Evolutionary conservation across 1,140 invertebrate species (phyloP).

Genomic region (Drosophila grimshawi): DNA sequence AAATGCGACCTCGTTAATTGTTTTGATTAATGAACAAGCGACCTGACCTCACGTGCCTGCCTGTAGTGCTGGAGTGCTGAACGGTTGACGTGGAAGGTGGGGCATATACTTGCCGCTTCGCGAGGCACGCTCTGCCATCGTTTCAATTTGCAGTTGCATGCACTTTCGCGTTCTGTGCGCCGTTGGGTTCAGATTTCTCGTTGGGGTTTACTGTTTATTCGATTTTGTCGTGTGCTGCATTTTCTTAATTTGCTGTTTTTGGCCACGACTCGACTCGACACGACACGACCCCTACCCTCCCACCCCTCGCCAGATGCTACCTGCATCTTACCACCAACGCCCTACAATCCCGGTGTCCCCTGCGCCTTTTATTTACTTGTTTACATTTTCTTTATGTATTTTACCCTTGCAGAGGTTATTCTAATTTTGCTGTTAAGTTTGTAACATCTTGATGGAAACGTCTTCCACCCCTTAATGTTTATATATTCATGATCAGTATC

Average conservation of each 20-base stretch:
- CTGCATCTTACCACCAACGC: too few species aligned
- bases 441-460: too few species aligned
- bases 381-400: slow-evolving; percentile 60
- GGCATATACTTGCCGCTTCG: slow-evolving; percentile 5
- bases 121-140: slow-evolving; percentile 45
- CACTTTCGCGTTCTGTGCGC: slow-evolving; percentile 15
- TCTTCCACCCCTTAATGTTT: too few species aligned
- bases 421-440: too few species aligned
- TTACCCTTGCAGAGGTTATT: background rate
- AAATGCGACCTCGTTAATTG: slow-evolving; percentile 82
- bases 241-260: slow-evolving; percentile 76
- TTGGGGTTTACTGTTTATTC: slow-evolving; percentile 66
- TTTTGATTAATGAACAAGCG: slow-evolving; percentile 79
- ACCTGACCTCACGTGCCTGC: slow-evolving; percentile 70
- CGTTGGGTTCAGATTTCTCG: slow-evolving; percentile 1
- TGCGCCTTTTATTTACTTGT: slow-evolving; percentile 63
- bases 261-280: background rate
- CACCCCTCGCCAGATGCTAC: background rate
- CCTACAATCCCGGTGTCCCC: background rate
- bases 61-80: background rate
- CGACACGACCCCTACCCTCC: background rate
- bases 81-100: background rate
- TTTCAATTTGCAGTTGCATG: slow-evolving; percentile 76
- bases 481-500: too few species aligned
- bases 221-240: slow-evolving; percentile 79